Percentiles rank a stretch among this genome's conserved stretches.
phyloP scores from a whole-genome alignment of 1,140 invertebrate genomes.

The Ridgeia piscesae region DNA sequence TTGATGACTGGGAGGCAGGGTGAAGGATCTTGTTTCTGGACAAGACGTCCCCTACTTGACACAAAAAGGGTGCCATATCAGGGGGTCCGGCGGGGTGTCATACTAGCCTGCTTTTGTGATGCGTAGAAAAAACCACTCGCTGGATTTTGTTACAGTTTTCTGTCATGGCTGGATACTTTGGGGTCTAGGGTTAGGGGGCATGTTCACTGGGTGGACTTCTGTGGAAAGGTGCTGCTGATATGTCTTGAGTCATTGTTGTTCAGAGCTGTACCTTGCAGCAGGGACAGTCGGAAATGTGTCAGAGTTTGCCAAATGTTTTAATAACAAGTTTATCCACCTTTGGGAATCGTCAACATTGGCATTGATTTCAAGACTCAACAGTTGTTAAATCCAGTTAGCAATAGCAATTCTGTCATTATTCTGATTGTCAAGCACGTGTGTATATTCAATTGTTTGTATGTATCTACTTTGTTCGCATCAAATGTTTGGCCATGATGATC shows the following conservation, averaged over 20 bases:
- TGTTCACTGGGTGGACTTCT: background rate
- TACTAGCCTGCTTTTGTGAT: background rate
- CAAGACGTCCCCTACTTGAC: background rate
- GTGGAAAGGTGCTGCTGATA: background rate
- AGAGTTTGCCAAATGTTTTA: no score
- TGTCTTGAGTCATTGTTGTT: background rate
- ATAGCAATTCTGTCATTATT: no score
- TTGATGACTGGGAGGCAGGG: background rate
- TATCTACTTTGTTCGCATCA: no score
- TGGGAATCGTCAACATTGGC: no score
- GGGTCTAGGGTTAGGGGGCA: background rate
- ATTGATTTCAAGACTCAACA: no score
- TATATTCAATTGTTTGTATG: no score
- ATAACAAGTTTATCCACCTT: no score
- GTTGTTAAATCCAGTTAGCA: no score
- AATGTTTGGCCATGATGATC: no score
- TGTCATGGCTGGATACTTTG: background rate
- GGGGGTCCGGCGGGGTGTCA: background rate
- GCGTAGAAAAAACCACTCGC: background rate
- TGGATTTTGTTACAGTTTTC: background rate
- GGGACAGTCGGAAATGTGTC: no score
- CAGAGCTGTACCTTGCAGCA: no score
- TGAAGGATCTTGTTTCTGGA: background rate
- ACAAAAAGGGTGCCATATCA: background rate
- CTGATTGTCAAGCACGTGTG: no score